Conservation (phyloP, 2,797 vertebrate genomes). For the Botia kubotai region DNA sequence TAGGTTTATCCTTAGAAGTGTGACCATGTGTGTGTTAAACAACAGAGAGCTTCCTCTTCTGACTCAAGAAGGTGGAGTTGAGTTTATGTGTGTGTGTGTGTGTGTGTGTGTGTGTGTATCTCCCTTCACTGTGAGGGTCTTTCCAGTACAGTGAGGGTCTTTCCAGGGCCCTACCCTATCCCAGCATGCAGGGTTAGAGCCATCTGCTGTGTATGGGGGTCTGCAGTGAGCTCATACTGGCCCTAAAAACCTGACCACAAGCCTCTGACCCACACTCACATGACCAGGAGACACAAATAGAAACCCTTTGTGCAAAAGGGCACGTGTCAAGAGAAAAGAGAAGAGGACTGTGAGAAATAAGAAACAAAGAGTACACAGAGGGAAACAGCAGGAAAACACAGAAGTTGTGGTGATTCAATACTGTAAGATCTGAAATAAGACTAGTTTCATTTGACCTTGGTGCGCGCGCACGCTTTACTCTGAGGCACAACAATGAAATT, state of each 20-base stretch:
- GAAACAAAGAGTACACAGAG: background rate
- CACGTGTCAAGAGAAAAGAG: background rate
- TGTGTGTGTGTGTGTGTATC: constrained; percentile 25
- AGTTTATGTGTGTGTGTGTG: background rate
- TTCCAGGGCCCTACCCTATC: constrained; percentile 35
- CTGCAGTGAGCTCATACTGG: constrained; percentile 29
- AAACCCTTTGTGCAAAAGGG: constrained; percentile 15
- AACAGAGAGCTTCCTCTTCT: background rate
- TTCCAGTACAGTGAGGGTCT: constrained; percentile 37
- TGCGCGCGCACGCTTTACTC: too few species aligned
- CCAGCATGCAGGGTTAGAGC: constrained; percentile 31
- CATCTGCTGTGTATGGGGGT: constrained; percentile 49
- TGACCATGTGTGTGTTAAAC: background rate
- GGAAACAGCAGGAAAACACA: background rate
- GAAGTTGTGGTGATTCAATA: background rate
- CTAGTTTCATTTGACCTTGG: too few species aligned
- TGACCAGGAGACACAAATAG: constrained; percentile 35
- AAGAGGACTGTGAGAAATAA: constrained; percentile 9
- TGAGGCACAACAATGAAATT: too few species aligned
- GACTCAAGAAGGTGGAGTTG: constrained; percentile 13
- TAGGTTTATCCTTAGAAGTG: background rate
- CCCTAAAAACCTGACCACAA: constrained; percentile 26
- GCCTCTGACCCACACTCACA: constrained; percentile 30
- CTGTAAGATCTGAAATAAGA: too few species aligned
- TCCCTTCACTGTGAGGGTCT: constrained; percentile 22